phyloP scores from a whole-genome alignment of 2,113 vertebrate species.

The Boulengeromyrus knoepffleri region DNA sequence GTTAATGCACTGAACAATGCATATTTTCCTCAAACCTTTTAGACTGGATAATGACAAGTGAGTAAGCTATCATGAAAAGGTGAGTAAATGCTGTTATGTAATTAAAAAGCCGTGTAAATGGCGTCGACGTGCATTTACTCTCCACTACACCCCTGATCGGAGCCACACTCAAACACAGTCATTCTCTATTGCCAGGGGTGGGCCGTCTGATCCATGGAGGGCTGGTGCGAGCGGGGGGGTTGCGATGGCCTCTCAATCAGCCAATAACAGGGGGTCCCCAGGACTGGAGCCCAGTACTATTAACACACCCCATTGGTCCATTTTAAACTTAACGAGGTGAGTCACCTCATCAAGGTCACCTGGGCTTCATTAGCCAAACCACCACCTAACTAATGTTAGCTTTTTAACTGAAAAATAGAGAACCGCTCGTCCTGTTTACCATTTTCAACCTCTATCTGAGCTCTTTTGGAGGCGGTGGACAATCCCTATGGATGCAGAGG shows the following conservation, averaged over 20 bases:
- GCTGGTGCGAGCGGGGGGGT: not conserved
- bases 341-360: not conserved
- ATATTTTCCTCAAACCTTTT: not conserved
- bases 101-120: not conserved
- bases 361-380: not conserved
- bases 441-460: not conserved
- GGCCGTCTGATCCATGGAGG: not conserved
- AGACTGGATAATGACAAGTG: not conserved
- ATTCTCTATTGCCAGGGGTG: not conserved
- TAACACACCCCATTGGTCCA: not conserved
- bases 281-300: not conserved
- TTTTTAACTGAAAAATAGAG: not conserved
- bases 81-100: not conserved
- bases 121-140: not conserved
- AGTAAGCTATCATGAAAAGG: not conserved
- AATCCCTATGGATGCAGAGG: not conserved
- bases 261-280: not conserved
- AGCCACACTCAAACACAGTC: not conserved
- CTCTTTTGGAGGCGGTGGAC: not conserved
- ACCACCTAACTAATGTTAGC: not conserved
- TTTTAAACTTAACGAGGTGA: not conserved
- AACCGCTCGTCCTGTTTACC: not conserved
- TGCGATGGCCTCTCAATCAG: not conserved
- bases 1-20: not conserved
- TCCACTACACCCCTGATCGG: not conserved